phyloP scores from a whole-genome alignment of 2,888 invertebrate species.

The Eubasilissa splendida region DNA sequence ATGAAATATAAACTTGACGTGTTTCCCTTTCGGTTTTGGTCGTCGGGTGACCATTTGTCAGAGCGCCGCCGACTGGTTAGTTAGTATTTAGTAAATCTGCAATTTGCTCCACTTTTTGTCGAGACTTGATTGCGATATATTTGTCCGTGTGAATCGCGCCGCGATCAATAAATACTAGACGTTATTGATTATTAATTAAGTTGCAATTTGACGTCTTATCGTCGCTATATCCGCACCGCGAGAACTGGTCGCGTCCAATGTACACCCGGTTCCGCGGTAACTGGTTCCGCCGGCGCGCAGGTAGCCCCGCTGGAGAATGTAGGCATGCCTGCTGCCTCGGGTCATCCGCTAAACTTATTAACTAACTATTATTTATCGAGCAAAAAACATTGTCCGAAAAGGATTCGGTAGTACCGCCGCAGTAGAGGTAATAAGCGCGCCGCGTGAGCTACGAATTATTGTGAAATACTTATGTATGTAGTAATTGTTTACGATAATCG shows the following conservation, averaged over 20 bases:
- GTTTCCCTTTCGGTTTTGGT: too few relatives aligned
- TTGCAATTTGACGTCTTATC: constrained; percentile 45
- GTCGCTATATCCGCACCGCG: constrained; percentile 21
- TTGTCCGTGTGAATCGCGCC: constrained; percentile 38
- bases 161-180: constrained; percentile 28
- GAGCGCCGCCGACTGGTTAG: neutral
- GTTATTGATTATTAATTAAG: constrained; percentile 51
- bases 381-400: neutral
- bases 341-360: constrained; percentile 25
- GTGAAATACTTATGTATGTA: too few relatives aligned
- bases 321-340: constrained; percentile 28
- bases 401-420: neutral
- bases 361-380: constrained; percentile 15
- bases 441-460: too few relatives aligned
- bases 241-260: constrained; percentile 15
- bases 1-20: too few relatives aligned
- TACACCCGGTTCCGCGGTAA: constrained; percentile 33
- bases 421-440: too few relatives aligned
- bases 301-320: neutral
- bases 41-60: constrained; percentile 3
- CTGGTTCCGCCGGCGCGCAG: constrained; percentile 32
- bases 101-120: constrained; percentile 26
- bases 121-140: constrained; percentile 32
- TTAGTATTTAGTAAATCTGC: neutral
- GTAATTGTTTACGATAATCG: too few relatives aligned